Percentiles rank a stretch among this genome's conserved stretches.
phyloP scores from a whole-genome alignment of 2,888 invertebrate species.

The Carcina quercana region DNA sequence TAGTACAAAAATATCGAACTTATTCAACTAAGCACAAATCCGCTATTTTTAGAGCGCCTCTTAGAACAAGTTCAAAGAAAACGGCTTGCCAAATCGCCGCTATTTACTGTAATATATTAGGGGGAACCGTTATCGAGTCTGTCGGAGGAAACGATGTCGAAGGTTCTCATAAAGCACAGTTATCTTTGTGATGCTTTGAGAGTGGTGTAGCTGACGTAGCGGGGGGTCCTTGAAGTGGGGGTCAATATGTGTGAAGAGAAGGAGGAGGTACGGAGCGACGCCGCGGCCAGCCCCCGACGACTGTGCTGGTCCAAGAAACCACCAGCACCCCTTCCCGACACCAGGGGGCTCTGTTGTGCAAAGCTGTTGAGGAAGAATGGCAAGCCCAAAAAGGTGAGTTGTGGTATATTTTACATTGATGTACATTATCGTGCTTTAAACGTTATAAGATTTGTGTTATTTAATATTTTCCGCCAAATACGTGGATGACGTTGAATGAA shows the following conservation, averaged over 20 bases:
- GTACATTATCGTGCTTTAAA: too few species aligned
- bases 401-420: too few species aligned
- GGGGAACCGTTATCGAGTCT: conserved; percentile 50
- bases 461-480: too few species aligned
- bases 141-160: conserved; percentile 62
- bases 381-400: conserved; percentile 84
- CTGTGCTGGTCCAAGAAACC: conserved; percentile 60
- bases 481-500: too few species aligned
- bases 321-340: conserved; percentile 77
- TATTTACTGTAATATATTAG: conserved; percentile 52
- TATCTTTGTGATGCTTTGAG: conserved; percentile 56
- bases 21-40: conserved; percentile 32
- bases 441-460: too few species aligned
- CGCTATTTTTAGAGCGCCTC: conserved; percentile 27
- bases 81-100: conserved; percentile 32
- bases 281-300: conserved; percentile 47
- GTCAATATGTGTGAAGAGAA: conserved; percentile 65
- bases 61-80: conserved; percentile 21
- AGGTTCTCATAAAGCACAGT: conserved; percentile 63
- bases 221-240: conserved; percentile 25
- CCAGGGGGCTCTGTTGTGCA: conserved; percentile 87
- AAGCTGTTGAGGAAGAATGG: conserved; percentile 88
- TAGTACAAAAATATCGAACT: conserved; percentile 67
- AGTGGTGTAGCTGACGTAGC: conserved; percentile 44
- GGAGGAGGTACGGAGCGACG: conserved; percentile 59